Base-by-base conservation (phyloP, 2,113 vertebrate species). In the Cebidichthys violaceus region DNA sequence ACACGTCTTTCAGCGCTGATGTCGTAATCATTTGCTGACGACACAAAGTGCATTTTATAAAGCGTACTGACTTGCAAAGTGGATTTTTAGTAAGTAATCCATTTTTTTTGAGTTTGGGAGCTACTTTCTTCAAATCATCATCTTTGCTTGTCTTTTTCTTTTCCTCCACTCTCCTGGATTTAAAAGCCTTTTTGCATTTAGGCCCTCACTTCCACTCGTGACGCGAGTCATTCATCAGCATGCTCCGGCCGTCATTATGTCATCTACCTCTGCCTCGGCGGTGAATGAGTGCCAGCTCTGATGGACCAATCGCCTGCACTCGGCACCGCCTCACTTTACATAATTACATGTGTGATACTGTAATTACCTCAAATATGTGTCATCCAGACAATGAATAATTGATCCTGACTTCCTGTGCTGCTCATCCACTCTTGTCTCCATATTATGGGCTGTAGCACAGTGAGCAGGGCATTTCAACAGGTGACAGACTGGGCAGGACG, bases 281-380 rank as follows among this genome's bases (percentile, higher is more conserved):
- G 22, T 52, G 60, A 79, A 68, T 69, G 67, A 75, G 69, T 15
- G 47, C 27, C 75, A 55, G 47, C 33, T 66, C 41, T 62, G 45
- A 77, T 29, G 24, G 43, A 61, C 79, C 67, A 6, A 61, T 29
- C n/a, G 4, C 10, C 69, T 59, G 17, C 14, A 45, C 68, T 55
- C 31, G n/a, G n/a, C 18, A 18, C 35, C 13, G 61, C 41, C 66
- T 64, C 70, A 62, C 47, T 69, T 67, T 60, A 68, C 70, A 77
- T 84, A 59, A 85, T 87, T 68, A 82, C 69, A 57, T 60, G 15
- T 81, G 18, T 50, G 18, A 22, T 52, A 17, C 68, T 22, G 20
- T 39, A 75, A 86, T 89, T 50, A 54, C 31, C 35, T 57, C 0
- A 11, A n/a, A 62, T n/a, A 24, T 41, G 35, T 62, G 70, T 81